Evolutionary conservation across 2,797 vertebrate species (phyloP).

Genomic region (Malurus splendens): DNA sequence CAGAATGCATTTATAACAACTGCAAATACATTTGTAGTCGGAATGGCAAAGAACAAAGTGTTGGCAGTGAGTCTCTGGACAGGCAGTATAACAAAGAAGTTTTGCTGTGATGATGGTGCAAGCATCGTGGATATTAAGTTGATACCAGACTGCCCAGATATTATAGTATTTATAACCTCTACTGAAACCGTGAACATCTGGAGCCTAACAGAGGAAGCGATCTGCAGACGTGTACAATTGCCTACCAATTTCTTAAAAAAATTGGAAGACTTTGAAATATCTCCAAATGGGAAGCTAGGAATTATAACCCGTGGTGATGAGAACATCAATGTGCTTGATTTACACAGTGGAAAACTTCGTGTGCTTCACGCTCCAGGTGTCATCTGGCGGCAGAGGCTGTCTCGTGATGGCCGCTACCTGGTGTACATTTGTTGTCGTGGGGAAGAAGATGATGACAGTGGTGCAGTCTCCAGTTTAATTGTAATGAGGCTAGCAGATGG

Average conservation of each 20-base stretch:
- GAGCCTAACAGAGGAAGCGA: constrained; percentile 94
- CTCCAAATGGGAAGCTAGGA: constrained; percentile 94
- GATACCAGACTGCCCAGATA: constrained; percentile 95
- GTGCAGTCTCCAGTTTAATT: constrained; percentile 88
- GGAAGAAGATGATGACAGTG: constrained; percentile 92
- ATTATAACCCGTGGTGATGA: constrained; percentile 95
- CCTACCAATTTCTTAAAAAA: constrained; percentile 93
- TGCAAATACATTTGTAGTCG: constrained; percentile 96
- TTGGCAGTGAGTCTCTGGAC: constrained; percentile 97
- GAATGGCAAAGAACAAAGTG: constrained; percentile 93
- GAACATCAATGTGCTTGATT: constrained; percentile 93
- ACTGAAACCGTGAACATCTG: constrained; percentile 94
- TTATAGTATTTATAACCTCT: constrained; percentile 92
- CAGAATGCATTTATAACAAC: constrained; percentile 95
- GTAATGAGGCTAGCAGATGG: constrained; percentile 98
- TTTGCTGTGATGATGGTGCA: constrained; percentile 92
- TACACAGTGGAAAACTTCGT: constrained; percentile 92
- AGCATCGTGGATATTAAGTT: constrained; percentile 91
- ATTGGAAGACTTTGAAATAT: constrained; percentile 96
- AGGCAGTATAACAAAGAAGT: constrained; percentile 97
- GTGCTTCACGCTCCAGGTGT: constrained; percentile 90
- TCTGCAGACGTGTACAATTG: constrained; percentile 91
- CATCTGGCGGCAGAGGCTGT: constrained; percentile 93
- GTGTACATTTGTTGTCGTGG: constrained; percentile 92
- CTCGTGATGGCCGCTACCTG: constrained; percentile 93